Conservation (phyloP, 2,888 invertebrate genomes). For the Mermis nigrescens region DNA sequence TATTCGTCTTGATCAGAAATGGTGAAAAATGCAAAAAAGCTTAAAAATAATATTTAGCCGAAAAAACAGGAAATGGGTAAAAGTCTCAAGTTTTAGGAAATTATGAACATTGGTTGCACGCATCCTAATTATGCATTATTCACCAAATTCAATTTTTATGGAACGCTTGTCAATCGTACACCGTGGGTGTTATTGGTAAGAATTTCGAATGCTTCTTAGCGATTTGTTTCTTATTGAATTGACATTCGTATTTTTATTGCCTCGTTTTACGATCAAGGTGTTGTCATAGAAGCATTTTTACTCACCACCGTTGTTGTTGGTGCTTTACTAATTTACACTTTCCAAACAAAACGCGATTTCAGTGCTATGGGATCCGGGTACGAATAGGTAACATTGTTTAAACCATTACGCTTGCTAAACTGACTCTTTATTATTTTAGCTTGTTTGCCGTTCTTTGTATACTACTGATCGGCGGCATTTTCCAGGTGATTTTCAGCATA, state of each 20-base stretch:
- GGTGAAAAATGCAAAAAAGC: no score
- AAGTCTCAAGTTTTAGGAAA: no score
- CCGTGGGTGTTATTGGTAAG: slow-evolving; percentile 49
- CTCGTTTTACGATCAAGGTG: slow-evolving; percentile 52
- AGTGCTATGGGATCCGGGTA: slow-evolving; percentile 55
- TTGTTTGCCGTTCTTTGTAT: slow-evolving; percentile 35
- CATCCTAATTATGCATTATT: slow-evolving; percentile 1
- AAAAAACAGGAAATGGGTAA: no score
- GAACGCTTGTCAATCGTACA: slow-evolving; percentile 58
- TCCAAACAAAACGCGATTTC: slow-evolving; percentile 66
- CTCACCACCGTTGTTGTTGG: slow-evolving; percentile 54
- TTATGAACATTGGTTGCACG: slow-evolving; percentile 9
- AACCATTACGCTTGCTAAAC: no score
- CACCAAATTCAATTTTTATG: slow-evolving; percentile 32
- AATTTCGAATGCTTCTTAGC: slow-evolving; percentile 3
- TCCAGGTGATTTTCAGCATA: slow-evolving; percentile 42
- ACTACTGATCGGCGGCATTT: slow-evolving; percentile 50
- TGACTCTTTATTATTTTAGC: slow-evolving; percentile 21
- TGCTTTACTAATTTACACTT: slow-evolving; percentile 57
- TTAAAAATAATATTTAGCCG: no score
- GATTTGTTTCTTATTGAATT: not conserved
- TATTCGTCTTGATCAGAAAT: no score
- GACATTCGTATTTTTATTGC: slow-evolving; percentile 35
- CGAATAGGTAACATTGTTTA: no score
- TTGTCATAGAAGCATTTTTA: slow-evolving; percentile 57